Conservation (phyloP, 1,140 invertebrate genomes). For the Colletes gigas region DNA sequence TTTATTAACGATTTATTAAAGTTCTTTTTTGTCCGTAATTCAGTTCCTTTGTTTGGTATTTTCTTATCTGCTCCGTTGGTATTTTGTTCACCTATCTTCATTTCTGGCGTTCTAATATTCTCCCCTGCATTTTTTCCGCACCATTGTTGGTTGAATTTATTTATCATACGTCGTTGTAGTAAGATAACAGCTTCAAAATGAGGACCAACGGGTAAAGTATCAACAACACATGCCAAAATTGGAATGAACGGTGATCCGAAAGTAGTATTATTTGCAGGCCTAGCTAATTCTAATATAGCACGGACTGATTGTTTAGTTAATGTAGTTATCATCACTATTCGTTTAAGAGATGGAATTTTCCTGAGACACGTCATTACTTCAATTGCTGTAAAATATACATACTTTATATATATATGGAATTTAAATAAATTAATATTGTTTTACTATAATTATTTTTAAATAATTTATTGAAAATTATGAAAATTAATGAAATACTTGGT, state of each 20-base stretch:
- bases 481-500: background rate
- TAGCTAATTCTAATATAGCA: conserved; percentile 77
- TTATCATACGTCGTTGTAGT: conserved; percentile 74
- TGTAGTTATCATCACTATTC: conserved; percentile 77
- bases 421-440: too few species aligned
- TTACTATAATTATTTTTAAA: background rate
- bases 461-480: background rate
- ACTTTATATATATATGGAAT: background rate
- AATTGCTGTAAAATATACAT: conserved; percentile 67
- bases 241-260: conserved; percentile 77
- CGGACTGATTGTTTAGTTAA: conserved; percentile 79
- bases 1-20: conserved; percentile 33
- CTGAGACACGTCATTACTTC: conserved; percentile 75
- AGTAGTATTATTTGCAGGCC: conserved; percentile 64
- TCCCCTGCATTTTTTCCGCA: background rate
- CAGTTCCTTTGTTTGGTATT: background rate
- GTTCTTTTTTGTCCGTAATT: conserved; percentile 22
- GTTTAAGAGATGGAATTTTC: conserved; percentile 72
- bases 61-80: conserved; percentile 16
- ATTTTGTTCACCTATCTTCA: conserved; percentile 4
- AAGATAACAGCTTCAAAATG: conserved; percentile 77
- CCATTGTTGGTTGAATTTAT: conserved; percentile 64
- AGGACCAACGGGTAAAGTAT: conserved; percentile 74
- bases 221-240: conserved; percentile 73
- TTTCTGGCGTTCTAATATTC: conserved; percentile 10